Base-by-base conservation (phyloP, 1,140 invertebrate genomes). In the Halyomorpha halys region DNA sequence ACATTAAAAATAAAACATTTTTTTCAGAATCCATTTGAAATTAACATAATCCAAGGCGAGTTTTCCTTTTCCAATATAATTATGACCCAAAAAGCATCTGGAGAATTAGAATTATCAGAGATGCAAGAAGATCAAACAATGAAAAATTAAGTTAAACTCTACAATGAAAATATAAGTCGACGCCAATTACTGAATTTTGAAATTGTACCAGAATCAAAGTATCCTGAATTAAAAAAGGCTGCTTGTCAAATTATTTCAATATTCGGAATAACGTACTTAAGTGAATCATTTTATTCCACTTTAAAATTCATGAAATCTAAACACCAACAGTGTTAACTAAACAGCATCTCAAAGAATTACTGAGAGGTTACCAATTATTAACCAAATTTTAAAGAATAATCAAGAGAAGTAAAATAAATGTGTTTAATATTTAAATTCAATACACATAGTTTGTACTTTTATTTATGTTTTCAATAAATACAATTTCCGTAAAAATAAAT, bases 71-170 rank as follows among this genome's bases (percentile, higher is more conserved):
- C n/a, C n/a, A n/a, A n/a, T n/a, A n/a, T n/a, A n/a, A n/a, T n/a
- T n/a, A n/a, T n/a, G 44, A 60, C 62, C 39, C 44, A 69, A 67
- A 65, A 65, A 67, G 65, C 59, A 65, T 67, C 62, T 67, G 62
- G 62, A 67, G 59, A 67, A 56, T 53, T 67, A 67, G 63, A 68
- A 68, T 68, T 68, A 66, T 66, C 61, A 64, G 59, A 53, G 51
- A 53, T 53, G 51, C 51, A 15, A 18, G 51, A 53, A 53, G 51
- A 53, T 53, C 51, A n/a, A n/a, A n/a, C n/a, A n/a, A n/a, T n/a
- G n/a, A n/a, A n/a, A n/a, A n/a, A n/a, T n/a, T n/a, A n/a, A n/a
- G n/a, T n/a, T n/a, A 53, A 53, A 18, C 51, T 53, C 51, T 53
- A 18, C 9, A 53, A 53, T 53, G 9, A 53, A 53, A 53, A 53